These are phyloP conservation scores for Maconellicoccus hirsutus DNA, from an alignment of 1,140 invertebrate species.

Conservation along the genomic window DNA sequence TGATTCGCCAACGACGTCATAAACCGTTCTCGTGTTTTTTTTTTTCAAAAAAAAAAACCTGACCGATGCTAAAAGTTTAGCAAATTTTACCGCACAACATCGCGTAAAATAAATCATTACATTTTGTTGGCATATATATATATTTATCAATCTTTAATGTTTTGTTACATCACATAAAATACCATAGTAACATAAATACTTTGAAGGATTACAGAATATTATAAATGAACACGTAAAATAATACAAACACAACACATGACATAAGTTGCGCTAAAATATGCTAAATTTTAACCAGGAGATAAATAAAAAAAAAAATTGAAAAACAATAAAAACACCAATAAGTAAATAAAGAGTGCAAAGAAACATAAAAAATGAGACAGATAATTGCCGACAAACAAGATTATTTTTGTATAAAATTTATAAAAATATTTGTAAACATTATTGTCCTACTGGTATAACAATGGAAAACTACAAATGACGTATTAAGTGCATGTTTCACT, in stretches of 20 bases:
- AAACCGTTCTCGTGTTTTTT: too few relatives aligned
- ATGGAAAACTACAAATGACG: slow-evolving; percentile 13
- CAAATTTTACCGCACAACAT: too few relatives aligned
- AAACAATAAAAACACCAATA: slow-evolving; percentile 17
- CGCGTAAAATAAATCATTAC: too few relatives aligned
- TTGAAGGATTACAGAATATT: slow-evolving; percentile 17
- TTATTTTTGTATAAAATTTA: slow-evolving; percentile 4
- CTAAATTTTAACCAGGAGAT: background rate
- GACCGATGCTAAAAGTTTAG: too few relatives aligned
- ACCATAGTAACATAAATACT: slow-evolving; percentile 17
- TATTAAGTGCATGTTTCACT: background rate
- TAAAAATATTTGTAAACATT: slow-evolving; percentile 11
- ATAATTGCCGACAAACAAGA: background rate
- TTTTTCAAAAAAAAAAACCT: too few relatives aligned
- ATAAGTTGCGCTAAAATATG: slow-evolving; percentile 16
- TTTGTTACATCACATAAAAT: slow-evolving; percentile 20
- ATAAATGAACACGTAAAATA: slow-evolving; percentile 21
- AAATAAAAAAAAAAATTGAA: background rate
- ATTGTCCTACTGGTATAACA: slow-evolving; percentile 12
- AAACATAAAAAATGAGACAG: background rate
- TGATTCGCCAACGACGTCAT: too few relatives aligned
- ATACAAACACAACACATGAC: slow-evolving; percentile 21
- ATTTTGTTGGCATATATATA: background rate
- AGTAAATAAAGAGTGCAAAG: slow-evolving; percentile 6
- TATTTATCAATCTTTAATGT: slow-evolving; percentile 12